Percentiles rank a stretch among this genome's conserved stretches.
Conservation (phyloP, 1,140 invertebrate species). For the Neelides sp. region DNA sequence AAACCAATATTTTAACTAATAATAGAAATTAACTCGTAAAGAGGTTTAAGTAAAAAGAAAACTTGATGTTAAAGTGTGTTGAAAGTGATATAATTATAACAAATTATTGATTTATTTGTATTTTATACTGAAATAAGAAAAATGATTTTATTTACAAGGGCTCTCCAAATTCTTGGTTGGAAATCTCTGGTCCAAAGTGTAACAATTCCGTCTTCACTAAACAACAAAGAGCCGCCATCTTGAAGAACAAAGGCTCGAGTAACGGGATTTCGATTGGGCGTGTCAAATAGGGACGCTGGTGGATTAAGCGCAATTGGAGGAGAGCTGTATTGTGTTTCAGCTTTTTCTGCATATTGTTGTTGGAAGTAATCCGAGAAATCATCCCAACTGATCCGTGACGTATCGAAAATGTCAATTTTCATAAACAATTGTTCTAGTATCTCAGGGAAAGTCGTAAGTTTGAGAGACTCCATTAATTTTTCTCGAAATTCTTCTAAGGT, state of each 20-base stretch:
- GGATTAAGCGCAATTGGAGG: constrained; percentile 10
- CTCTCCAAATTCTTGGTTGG: constrained; percentile 17
- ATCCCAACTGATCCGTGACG: constrained; percentile 12
- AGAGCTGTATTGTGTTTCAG: constrained; percentile 15
- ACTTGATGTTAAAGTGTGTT: too few relatives aligned
- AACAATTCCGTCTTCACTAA: constrained; percentile 18
- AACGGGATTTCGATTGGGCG: constrained; percentile 10
- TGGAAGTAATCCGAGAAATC: constrained; percentile 17
- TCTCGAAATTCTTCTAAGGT: constrained; percentile 5
- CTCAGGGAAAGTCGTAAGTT: constrained; percentile 5
- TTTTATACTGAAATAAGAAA: too few relatives aligned
- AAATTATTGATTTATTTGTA: too few relatives aligned
- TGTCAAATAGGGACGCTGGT: constrained; percentile 6
- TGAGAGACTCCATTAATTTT: constrained; percentile 1
- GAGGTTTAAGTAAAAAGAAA: too few relatives aligned
- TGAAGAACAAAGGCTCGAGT: constrained; percentile 12
- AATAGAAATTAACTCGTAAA: too few relatives aligned
- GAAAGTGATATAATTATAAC: too few relatives aligned
- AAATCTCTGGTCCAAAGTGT: constrained; percentile 11
- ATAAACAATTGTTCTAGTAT: constrained; percentile 7
- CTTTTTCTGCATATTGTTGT: constrained; percentile 19
- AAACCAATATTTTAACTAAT: too few relatives aligned
- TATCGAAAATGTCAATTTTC: constrained; percentile 17
- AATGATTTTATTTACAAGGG: constrained; percentile 1
- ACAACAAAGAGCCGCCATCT: constrained; percentile 11